Base-by-base conservation (phyloP, 2,797 vertebrate species). In the Gambusia yucatana region DNA sequence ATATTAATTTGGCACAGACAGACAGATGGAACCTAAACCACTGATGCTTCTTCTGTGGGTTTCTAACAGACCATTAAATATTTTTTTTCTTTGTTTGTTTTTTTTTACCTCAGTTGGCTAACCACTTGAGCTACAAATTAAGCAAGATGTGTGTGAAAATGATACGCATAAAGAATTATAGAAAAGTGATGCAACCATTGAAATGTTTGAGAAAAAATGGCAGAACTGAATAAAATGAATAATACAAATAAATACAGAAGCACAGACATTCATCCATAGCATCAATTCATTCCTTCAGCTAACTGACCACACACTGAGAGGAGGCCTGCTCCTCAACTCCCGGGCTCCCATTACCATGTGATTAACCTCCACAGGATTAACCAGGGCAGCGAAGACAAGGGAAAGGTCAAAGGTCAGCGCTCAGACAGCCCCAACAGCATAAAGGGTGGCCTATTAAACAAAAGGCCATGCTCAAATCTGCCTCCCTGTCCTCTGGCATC, bases 291-390 rank as follows among this genome's bases (percentile, higher is more conserved):
- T 71, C 41, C 61, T 72, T 50, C 52, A 57, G 81, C 70, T 74
- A 74, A 79, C 50, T 57, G 79, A 75, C 78, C 72, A n/a, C 80
- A 87, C 80, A 76, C 73, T 78, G 86, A 57, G 69, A 67, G 82
- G 77, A 86, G 72, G 72, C 75, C 73, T 50, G 80, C 77, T 73
- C 75, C 65, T 46, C 20, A 72, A 70, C 80, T 90, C 76, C 48
- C 20, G 46, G 72, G 59, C 82, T 79, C 85, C 75, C 82, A 92
- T 92, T 93, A 91, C 82, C 91, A 92, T 93, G 87, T 90, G 85
- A 93, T 93, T 93, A 91, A 91, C 91, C 92, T 89, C 89, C 83
- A 78, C 83, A 70, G 82, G 87, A 90, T 90, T 87, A 91, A 82
- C 67, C 33, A n/a, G 30, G 87, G 84, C 91, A 83, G 83, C 55